Base-by-base conservation (phyloP, 2,888 invertebrate species). In the Dasypolia templi region DNA sequence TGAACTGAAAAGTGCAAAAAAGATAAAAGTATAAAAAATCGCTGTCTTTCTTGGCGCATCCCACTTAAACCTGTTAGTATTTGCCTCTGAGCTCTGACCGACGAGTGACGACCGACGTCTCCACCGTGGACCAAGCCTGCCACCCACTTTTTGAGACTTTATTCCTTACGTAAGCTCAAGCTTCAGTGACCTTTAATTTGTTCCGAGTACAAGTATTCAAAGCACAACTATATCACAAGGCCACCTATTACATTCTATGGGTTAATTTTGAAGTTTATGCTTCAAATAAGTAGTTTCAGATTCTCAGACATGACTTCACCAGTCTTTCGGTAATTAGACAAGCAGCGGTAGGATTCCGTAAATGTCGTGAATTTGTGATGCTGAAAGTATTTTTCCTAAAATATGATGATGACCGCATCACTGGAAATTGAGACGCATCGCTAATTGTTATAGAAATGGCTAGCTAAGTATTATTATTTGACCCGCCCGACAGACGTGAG, bases 391-490 rank as follows among this genome's bases (percentile, higher is more conserved):
- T 44, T 22, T 32, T 49, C 29, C 26, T 56, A 56, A 56, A 56
- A 67, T 67, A 76, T 11, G 39, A 46, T n/a, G 29, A 55, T 76
- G n/a, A 55, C 44, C 6, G 53, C 7, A 66, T 46, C 14, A 53
- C 49, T 77, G 39, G 42, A 29, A 6, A 77, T 49, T 77, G 49
- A 74, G 26, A 22, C 22, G 22, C 44, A 53, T 26, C 6, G 44
- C 39, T 67, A 67, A 77, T 67, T 14, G 44, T 19, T 49, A 26
- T 68, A n/a, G n/a, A n/a, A n/a, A n/a, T n/a, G n/a, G 55, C 32
- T 32, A 22, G 46, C 19, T 42, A 49, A 55, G 35, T n/a, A 56
- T 68, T 77, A 42, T 68, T 32, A 68, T 77, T 77, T 32, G 29
- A 26, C 26, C 12, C 42, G n/a, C n/a, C 7, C 44, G 22, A 22